These are phyloP conservation scores for Himalopsyche tibetana DNA, from an alignment of 2,888 invertebrate species.

Conservation along the genomic window DNA sequence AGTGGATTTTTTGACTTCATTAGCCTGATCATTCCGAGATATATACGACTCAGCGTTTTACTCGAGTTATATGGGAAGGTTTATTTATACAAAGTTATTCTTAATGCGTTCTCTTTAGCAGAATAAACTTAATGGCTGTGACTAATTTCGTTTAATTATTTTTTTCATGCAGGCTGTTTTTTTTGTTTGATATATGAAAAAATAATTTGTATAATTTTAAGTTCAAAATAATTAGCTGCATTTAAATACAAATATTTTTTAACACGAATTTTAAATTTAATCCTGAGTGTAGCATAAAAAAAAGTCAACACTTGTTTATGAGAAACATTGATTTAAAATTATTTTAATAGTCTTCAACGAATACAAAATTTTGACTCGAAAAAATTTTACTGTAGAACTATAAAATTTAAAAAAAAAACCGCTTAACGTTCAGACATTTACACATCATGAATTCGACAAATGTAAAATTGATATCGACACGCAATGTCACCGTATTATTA, in stretches of 20 bases:
- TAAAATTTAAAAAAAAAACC: too few species aligned
- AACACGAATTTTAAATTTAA: not conserved
- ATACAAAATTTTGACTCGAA: too few species aligned
- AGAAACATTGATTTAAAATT: too few species aligned
- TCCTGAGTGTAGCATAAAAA: too few species aligned
- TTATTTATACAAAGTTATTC: constrained; percentile 28
- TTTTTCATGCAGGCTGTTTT: constrained; percentile 27
- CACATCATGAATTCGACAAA: constrained; percentile 20
- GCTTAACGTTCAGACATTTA: not conserved
- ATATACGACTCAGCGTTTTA: constrained; percentile 27
- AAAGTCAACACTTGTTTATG: too few species aligned
- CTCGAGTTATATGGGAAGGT: constrained; percentile 9
- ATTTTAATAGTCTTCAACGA: too few species aligned
- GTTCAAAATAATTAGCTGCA: not conserved
- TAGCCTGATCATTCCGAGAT: constrained; percentile 38
- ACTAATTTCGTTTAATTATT: constrained; percentile 24
- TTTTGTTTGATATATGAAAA: not conserved
- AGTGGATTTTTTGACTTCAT: constrained; percentile 43
- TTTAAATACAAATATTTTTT: not conserved
- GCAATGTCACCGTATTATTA: constrained; percentile 1
- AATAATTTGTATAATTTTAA: constrained; percentile 18
- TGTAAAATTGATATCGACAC: constrained; percentile 24
- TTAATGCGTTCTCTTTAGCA: constrained; percentile 23
- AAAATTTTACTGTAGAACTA: too few species aligned
- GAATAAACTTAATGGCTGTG: constrained; percentile 21